Conservation (phyloP, 1,140 invertebrate genomes). For the Saccostrea echinata region DNA sequence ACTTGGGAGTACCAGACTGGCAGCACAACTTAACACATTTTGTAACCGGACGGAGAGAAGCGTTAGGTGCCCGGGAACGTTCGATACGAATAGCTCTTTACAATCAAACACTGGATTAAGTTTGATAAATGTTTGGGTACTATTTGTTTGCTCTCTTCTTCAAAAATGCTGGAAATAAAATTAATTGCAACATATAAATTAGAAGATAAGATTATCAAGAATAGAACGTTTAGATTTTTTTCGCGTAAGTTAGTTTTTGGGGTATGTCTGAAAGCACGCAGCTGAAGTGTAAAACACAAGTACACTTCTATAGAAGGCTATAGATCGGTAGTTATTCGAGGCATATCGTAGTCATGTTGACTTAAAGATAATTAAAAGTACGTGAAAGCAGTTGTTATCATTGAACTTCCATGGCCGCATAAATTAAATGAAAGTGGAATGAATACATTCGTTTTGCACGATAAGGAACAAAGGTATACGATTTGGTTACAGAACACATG, state of each 20-base stretch:
- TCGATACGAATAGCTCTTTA: not conserved
- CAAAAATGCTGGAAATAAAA: conserved; percentile 6
- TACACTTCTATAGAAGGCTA: not conserved
- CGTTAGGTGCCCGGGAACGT: not conserved
- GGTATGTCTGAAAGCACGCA: not conserved
- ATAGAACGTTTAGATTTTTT: not conserved
- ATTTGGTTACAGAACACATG: conserved; percentile 4
- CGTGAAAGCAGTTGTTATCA: conserved; percentile 32
- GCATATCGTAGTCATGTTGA: conserved; percentile 17
- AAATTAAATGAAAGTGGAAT: conserved; percentile 34
- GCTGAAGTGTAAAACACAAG: not conserved
- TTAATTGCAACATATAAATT: not conserved
- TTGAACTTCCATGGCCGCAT: conserved; percentile 21
- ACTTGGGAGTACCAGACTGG: conserved; percentile 36
- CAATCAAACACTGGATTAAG: conserved; percentile 22
- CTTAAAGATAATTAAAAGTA: conserved; percentile 32
- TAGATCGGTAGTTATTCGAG: not conserved
- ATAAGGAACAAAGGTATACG: conserved; percentile 5
- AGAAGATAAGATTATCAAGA: not conserved
- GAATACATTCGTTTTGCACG: conserved; percentile 34
- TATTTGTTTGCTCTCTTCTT: conserved; percentile 26
- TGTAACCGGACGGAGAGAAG: conserved; percentile 51
- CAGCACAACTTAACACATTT: not conserved
- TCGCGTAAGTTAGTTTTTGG: not conserved
- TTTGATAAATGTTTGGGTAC: conserved; percentile 12